Conservation (phyloP, 2,888 invertebrate genomes). For the Drosophila austrosaltans region DNA sequence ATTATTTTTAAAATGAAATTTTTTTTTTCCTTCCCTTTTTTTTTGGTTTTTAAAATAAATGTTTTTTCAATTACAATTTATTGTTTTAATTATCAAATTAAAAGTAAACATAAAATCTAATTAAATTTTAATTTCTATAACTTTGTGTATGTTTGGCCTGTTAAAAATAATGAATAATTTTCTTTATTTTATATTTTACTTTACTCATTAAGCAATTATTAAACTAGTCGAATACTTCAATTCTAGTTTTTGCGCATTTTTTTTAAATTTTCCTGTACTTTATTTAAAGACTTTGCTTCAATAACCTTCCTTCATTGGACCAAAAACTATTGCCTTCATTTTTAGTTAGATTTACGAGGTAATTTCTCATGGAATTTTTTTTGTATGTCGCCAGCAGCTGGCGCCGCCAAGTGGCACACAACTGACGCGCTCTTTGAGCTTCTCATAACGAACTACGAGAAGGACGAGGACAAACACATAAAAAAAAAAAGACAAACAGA, state of each 20-base stretch:
- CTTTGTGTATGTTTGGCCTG: too few species aligned
- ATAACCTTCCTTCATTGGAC: background rate
- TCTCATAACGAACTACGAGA: conserved; percentile 17
- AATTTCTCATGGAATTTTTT: conserved; percentile 60
- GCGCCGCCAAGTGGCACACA: conserved; percentile 49
- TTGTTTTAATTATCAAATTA: too few species aligned
- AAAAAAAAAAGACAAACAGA: conserved; percentile 51
- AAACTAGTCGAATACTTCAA: too few species aligned
- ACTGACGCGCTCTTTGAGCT: conserved; percentile 53
- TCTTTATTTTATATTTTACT: too few species aligned
- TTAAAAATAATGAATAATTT: too few species aligned
- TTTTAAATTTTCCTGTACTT: background rate
- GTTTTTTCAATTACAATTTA: too few species aligned
- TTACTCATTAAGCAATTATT: too few species aligned
- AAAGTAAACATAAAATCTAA: too few species aligned
- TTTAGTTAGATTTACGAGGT: conserved; percentile 35
- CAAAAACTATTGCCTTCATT: conserved; percentile 39
- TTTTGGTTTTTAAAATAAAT: too few species aligned
- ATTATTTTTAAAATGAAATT: too few species aligned
- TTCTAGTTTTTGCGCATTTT: background rate
- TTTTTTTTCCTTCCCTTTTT: too few species aligned
- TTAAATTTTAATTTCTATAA: too few species aligned
- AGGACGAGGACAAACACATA: conserved; percentile 6
- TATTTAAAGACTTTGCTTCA: conserved; percentile 20
- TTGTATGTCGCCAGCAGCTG: conserved; percentile 44